Percentiles rank a stretch among this genome's conserved stretches.
Evolutionary conservation across 2,888 invertebrate genomes (phyloP).

Genomic region (Drosophila meridionalis): DNA sequence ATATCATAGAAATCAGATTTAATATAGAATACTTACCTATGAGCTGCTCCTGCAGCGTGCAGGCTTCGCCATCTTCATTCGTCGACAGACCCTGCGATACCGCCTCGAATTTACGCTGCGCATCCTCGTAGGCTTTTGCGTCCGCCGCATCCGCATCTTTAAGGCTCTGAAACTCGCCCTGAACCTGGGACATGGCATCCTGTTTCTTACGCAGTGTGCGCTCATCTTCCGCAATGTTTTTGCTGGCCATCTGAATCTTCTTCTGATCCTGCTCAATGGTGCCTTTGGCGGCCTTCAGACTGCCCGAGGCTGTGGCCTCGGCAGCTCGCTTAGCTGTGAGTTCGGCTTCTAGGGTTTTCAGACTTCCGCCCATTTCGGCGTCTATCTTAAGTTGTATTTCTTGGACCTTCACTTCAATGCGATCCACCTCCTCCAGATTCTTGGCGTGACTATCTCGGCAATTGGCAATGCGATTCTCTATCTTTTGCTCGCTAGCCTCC

Average conservation of each 20-base stretch:
- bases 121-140: conserved; percentile 88
- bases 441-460: conserved; percentile 86
- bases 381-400: conserved; percentile 89
- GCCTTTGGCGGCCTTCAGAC: conserved; percentile 88
- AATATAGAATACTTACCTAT: conserved; percentile 87
- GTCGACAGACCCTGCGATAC: conserved; percentile 93
- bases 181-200: conserved; percentile 87
- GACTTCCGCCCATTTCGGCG: conserved; percentile 88
- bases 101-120: conserved; percentile 93
- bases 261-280: conserved; percentile 89
- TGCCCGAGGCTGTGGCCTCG: conserved; percentile 89
- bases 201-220: conserved; percentile 87
- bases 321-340: conserved; percentile 88
- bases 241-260: conserved; percentile 88
- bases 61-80: conserved; percentile 91
- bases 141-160: conserved; percentile 89
- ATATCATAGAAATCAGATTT: neutral
- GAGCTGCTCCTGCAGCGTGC: conserved; percentile 95
- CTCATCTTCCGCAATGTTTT: conserved; percentile 89
- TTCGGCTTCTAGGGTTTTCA: conserved; percentile 88
- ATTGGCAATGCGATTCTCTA: conserved; percentile 87
- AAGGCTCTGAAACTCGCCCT: conserved; percentile 89
- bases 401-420: conserved; percentile 87
- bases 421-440: conserved; percentile 86
- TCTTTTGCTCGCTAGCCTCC: conserved; percentile 86